A percentile compares a stretch with the other conserved stretches of the same genome.
These are phyloP conservation scores for Galerucella nymphaeae DNA, from an alignment of 2,888 invertebrate species.

Conservation along the genomic window DNA sequence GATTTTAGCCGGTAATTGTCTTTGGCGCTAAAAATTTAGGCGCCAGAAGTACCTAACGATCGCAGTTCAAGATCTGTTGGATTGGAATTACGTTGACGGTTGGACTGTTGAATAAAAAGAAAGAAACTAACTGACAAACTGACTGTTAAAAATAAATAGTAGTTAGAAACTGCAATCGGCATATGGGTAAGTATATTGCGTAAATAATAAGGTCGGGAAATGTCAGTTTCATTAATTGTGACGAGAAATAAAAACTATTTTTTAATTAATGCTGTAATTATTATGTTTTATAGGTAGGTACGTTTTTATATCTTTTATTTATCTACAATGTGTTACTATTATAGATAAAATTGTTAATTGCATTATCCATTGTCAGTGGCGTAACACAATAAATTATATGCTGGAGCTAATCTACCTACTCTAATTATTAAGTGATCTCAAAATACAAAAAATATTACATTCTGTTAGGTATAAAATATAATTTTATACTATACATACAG, in stretches of 20 bases:
- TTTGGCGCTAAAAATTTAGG: constrained; percentile 46
- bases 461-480: too few species aligned
- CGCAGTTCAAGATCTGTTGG: constrained; percentile 22
- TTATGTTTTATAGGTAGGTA: not conserved
- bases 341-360: not conserved
- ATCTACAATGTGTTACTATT: not conserved
- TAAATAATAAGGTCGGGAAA: not conserved
- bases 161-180: not conserved
- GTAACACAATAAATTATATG: too few species aligned
- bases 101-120: constrained; percentile 29
- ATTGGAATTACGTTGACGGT: constrained; percentile 23
- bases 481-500: too few species aligned
- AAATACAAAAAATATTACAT: too few species aligned
- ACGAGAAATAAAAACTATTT: not conserved
- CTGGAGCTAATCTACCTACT: too few species aligned
- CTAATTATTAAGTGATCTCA: too few species aligned
- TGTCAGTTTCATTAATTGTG: not conserved
- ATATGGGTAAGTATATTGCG: not conserved
- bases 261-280: not conserved
- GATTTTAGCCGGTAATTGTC: constrained; percentile 39
- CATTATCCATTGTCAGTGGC: not conserved
- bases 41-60: constrained; percentile 35
- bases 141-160: constrained; percentile 1
- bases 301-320: not conserved
- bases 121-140: constrained; percentile 10